These are phyloP conservation scores for Syngnathus acus DNA, from an alignment of 2,797 vertebrate species.

Conservation along the genomic window DNA sequence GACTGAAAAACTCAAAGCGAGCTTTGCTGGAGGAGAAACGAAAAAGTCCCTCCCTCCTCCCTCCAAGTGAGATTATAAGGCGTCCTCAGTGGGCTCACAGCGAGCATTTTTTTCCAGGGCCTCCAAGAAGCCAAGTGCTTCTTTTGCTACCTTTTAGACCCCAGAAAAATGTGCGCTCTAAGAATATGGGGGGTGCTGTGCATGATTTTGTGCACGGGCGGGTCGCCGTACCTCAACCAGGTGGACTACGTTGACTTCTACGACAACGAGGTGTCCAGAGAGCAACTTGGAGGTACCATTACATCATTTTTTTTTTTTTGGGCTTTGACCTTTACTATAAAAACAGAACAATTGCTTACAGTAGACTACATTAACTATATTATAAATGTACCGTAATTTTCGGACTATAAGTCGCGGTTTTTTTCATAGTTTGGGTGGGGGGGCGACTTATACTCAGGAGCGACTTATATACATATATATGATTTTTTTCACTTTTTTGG, in stretches of 20 bases:
- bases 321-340: neutral
- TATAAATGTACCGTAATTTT: no score
- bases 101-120: constrained; percentile 18
- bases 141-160: neutral
- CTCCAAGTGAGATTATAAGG: constrained; percentile 44
- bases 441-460: no score
- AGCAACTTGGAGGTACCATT: constrained; percentile 49
- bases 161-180: neutral
- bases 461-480: no score
- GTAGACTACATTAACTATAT: no score
- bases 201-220: constrained; percentile 19
- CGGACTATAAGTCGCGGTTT: no score
- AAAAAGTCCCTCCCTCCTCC: constrained; percentile 21
- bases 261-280: constrained; percentile 49
- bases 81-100: constrained; percentile 27
- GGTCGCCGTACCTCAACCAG: constrained; percentile 27
- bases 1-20: no score
- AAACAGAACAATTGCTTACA: neutral
- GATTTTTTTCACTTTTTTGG: no score
- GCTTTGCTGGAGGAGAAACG: no score
- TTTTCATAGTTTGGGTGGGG: no score
- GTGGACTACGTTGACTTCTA: constrained; percentile 29
- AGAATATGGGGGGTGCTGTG: constrained; percentile 34
- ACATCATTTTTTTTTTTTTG: constrained; percentile 13
- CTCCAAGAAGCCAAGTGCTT: neutral